Conservation (phyloP, 1,140 invertebrate genomes). For the Anoplolepis gracilipes region DNA sequence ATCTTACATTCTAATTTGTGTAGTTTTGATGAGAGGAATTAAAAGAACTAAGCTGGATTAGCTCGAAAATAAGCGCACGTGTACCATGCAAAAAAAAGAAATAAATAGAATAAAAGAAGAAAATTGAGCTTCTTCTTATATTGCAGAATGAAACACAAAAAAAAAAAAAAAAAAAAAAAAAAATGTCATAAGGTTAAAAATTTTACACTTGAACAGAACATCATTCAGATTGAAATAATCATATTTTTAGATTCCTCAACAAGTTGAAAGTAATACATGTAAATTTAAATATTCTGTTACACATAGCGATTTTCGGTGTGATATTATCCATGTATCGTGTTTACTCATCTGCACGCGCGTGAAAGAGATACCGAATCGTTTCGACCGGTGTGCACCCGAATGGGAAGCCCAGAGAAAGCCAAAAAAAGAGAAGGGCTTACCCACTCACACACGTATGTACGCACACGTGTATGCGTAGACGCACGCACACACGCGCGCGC, state of each 20-base stretch:
- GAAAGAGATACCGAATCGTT: conserved; percentile 24
- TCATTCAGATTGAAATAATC: neutral
- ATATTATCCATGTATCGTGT: neutral
- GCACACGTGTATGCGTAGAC: conserved; percentile 28
- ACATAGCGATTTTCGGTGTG: no score
- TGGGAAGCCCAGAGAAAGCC: conserved; percentile 19
- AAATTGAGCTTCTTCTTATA: neutral
- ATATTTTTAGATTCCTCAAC: neutral
- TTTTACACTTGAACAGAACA: neutral
- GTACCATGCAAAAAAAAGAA: neutral
- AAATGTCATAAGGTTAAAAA: neutral
- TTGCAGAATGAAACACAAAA: neutral
- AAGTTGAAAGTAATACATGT: neutral
- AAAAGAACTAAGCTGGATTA: conserved; percentile 44
- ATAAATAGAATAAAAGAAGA: conserved; percentile 6
- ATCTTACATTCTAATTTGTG: conserved; percentile 41
- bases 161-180: neutral
- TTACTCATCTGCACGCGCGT: conserved; percentile 22
- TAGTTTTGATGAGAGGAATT: conserved; percentile 14
- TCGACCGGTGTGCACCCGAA: conserved; percentile 31
- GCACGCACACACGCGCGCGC: neutral
- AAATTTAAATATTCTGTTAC: conserved; percentile 6
- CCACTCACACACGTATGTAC: conserved; percentile 39
- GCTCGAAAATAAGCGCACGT: conserved; percentile 5
- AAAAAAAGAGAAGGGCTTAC: conserved; percentile 22